Evolutionary conservation across 2,113 vertebrate genomes (phyloP), one percentile per base, ranked within the genome.

Genomic region (Hystrix brachyura): DNA sequence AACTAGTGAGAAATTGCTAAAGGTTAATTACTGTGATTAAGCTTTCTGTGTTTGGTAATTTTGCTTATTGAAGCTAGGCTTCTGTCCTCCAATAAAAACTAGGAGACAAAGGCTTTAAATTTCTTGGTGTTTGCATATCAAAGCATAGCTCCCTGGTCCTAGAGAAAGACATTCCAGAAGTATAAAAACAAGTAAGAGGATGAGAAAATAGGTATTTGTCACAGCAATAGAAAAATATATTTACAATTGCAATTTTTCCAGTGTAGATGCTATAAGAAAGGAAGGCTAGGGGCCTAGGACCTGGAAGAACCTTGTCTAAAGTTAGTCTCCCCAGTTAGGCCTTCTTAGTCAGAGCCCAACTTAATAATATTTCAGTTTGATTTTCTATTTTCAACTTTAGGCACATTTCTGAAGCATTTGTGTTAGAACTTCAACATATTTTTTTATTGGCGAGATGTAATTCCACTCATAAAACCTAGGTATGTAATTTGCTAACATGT

Each of bases 251-350:
- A 76, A 76, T 32, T 76, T 64, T 51, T 85, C 25, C 18, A 21
- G 21, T 64, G 11, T 64, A 64, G 10, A 43, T 62, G 2, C 1
- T 48, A 3, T 51, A 17, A 84, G 21, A 60, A 60, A 23, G 0
- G 9, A 5, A 38, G 27, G 9, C 14, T 18, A n/a, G 12, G 7
- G 25, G 4, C 2, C 7, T 51, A 14, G 2, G 8, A 10, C 12
- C 8, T 9, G 12, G 14, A 74, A 6, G 8, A 74, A 18, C 7
- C 8, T 17, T 64, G 15, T 48, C 15, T 80, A 48, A 48, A 87
- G 48, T 38, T 32, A n/a, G 18, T 65, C 25, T 74, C 14, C 4
- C 11, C 32, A 12, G 23, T 23, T 87, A 59, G 18, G 3, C 12
- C 17, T 23, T 18, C 13, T 21, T 34, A 27, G 11, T 74, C 12